A percentile compares a stretch with the other conserved stretches of the same genome.
These are phyloP conservation scores for Chloroceryle inda DNA, from an alignment of 2,797 vertebrate species.

Conservation along the genomic window DNA sequence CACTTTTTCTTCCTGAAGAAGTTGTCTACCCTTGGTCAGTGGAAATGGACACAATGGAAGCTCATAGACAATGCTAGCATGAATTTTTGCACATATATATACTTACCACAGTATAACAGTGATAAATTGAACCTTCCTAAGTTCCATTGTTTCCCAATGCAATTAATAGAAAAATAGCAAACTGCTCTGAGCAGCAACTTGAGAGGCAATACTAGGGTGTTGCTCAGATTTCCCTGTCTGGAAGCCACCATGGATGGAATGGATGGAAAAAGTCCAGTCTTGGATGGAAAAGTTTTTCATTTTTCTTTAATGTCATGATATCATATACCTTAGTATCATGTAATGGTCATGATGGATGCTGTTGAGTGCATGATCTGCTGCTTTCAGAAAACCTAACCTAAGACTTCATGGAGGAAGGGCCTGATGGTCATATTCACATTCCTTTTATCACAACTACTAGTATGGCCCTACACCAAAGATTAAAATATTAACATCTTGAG, in stretches of 20 bases:
- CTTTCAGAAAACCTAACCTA: background rate
- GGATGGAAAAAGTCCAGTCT: background rate
- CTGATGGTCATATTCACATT: fast-evolving
- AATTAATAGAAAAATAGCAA: background rate
- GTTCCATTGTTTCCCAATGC: background rate
- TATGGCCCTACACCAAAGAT: fast-evolving
- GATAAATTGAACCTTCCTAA: background rate
- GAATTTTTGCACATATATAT: background rate
- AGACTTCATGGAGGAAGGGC: background rate
- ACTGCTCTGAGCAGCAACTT: background rate
- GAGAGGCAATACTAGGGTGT: fast-evolving
- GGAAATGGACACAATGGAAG: background rate
- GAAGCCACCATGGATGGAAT: background rate
- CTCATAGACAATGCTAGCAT: background rate
- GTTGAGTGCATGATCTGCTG: background rate
- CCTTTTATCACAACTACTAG: background rate
- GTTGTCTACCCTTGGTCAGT: background rate
- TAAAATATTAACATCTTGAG: background rate
- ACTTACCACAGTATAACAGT: background rate
- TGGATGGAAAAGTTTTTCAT: background rate
- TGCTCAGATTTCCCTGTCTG: background rate
- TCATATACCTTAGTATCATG: background rate
- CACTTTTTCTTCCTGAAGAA: background rate
- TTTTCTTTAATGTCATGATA: background rate
- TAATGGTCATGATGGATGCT: background rate